Evolutionary conservation across 2,113 vertebrate species (phyloP), one percentile per base, ranked within the genome.

Genomic region (Lycaon pictus): DNA sequence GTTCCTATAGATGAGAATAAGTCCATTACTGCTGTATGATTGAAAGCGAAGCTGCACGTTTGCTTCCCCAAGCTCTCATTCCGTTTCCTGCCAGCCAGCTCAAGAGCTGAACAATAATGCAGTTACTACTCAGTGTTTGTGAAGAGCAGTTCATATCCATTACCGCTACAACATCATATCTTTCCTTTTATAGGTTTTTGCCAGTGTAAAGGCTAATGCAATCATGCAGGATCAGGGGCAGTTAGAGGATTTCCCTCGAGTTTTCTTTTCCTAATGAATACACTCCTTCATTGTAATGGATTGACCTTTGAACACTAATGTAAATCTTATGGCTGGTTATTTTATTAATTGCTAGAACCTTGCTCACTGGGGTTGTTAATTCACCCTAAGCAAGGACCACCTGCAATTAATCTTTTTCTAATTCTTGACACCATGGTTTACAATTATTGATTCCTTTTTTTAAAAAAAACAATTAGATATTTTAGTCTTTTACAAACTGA

Each of bases 371-470:
- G 88, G 67, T 90, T 92, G 95, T 90, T 97, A 79, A 94, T 95
- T 97, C 95, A 63, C 74, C 84, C 93, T 93, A 27, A 91, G 89
- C 63, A 84, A 88, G 19, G 85, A 93, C 72, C 95, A 96, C 90
- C 65, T 51, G 60, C 91, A 76, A 98, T 98, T 96, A 94, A 98
- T 98, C 98, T 98, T 97, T 83, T 74, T 71, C 96, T 96, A 95
- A 83, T 97, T 97, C 96, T 81, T 94, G 93, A 97, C 97, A 95
- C 69, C 16, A 2, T 82, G n/a, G 79, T 95, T 98, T 96, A 96
- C 93, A 65, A 77, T 88, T 94, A 98, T 98, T 76, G 97, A 97
- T 97, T 65, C 55, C 56, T 95, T 72, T 94, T 92, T 32, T n/a
- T 11, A 35, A 79, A 60, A 76, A 85, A 92, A 72, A 27, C 80